These are phyloP conservation scores for Lucinisca nassula DNA, from an alignment of 2,888 invertebrate species.

Conservation along the genomic window DNA sequence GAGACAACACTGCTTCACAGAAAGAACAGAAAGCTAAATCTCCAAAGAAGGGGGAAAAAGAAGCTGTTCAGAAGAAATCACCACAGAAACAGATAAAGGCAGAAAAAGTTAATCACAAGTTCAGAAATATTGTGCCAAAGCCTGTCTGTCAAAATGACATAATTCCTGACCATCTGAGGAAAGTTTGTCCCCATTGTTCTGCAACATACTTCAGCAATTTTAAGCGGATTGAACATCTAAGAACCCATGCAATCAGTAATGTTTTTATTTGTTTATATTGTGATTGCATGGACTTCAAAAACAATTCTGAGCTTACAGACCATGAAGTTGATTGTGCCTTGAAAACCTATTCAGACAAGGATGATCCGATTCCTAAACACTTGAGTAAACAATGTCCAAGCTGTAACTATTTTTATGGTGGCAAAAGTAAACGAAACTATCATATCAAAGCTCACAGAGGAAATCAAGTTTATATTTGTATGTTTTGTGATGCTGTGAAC, in stretches of 20 bases:
- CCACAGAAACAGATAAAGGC: neutral
- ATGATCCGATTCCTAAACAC: neutral
- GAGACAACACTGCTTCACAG: neutral
- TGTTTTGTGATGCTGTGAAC: constrained; percentile 50
- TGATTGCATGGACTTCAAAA: neutral
- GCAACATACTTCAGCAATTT: neutral
- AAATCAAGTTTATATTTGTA: constrained; percentile 53
- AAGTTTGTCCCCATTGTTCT: neutral
- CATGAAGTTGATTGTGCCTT: neutral
- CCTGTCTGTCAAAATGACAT: neutral
- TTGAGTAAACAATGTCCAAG: neutral
- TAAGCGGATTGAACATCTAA: neutral
- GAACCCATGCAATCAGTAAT: constrained; percentile 13
- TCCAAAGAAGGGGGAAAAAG: neutral
- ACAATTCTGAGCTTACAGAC: neutral
- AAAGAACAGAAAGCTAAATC: neutral
- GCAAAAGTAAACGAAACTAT: neutral
- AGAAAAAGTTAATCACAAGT: neutral
- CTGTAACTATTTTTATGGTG: neutral
- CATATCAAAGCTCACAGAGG: constrained; percentile 44
- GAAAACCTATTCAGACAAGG: neutral
- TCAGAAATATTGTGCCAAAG: neutral
- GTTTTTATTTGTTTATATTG: constrained; percentile 28
- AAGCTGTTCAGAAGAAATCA: neutral
- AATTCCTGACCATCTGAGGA: neutral